Base-by-base conservation (phyloP, 2,888 invertebrate species). In the Fabriciana adippe region DNA sequence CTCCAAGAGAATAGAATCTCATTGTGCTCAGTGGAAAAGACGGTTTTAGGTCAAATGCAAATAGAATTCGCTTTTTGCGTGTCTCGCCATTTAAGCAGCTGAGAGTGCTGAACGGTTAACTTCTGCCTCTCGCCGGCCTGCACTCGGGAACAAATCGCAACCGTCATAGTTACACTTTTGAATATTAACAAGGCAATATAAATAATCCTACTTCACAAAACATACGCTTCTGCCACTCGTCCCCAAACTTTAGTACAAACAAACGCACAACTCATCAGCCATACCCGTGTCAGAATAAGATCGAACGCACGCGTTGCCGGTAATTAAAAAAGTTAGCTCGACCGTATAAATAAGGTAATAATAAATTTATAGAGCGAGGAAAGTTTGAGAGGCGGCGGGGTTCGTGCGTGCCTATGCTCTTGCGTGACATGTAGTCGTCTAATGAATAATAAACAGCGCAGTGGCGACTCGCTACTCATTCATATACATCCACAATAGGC, bases 361-460 rank as follows among this genome's bases (percentile, higher is more conserved):
- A 77, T 76, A 79, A 77, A 81, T 76, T 70, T 71, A 72, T 77
- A 71, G 77, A 78, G 74, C 74, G 75, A 80, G 80, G 76, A 83
- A 88, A 86, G 86, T 87, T 89, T 86, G 82, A 87, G 89, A 86
- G 86, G 82, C 86, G 80, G 81, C 81, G 87, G 80, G 80, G 82
- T 81, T 81, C 82, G 88, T 88, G 89, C 90, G 90, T 89, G 90
- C 87, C 81, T 80, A 78, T 78, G 81, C 82, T 83, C 81, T 90
- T 86, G 90, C 91, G 90, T 91, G 91, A 89, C 88, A 85, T 85
- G 87, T 85, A 83, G 82, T 84, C 89, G 86, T 87, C 89, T 90
- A 88, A 90, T 90, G 90, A 90, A 90, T 90, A 91, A 91, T 90
- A 89, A 91, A 89, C 90, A 89, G 88, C 82, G 80, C 83, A 78